Conservation (phyloP, 2,797 vertebrate species). For the Tauraco hartlaubi region DNA sequence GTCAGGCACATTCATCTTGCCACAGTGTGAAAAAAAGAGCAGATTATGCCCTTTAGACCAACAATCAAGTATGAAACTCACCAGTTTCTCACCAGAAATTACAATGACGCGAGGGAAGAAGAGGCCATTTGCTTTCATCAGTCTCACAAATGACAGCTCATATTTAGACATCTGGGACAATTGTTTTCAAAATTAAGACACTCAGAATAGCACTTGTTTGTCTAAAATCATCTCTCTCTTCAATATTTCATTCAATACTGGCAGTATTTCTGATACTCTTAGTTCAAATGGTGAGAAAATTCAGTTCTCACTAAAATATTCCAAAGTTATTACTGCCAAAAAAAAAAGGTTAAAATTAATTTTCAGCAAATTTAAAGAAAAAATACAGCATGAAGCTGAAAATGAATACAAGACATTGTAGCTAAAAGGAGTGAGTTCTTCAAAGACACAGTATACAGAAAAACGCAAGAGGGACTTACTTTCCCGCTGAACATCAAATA, state of each 20-base stretch:
- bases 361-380: background rate
- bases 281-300: background rate
- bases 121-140: background rate
- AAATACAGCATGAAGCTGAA: background rate
- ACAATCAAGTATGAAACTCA: background rate
- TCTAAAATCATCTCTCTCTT: slow-evolving; percentile 17
- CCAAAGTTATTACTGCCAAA: background rate
- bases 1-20: background rate
- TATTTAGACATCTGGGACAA: slow-evolving; percentile 48
- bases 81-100: background rate
- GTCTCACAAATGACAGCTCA: background rate
- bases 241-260: slow-evolving; percentile 3
- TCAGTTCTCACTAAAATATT: background rate
- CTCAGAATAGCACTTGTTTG: slow-evolving; percentile 7
- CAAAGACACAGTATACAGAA: background rate
- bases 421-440: background rate
- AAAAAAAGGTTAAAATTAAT: background rate
- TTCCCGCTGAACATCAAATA: background rate
- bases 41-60: background rate
- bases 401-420: background rate
- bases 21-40: background rate
- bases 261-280: background rate
- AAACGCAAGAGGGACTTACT: background rate
- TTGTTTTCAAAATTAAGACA: slow-evolving; percentile 41
- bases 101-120: background rate